phyloP scores from a whole-genome alignment of 1,140 invertebrate genomes.

The Lordiphosa mommai region DNA sequence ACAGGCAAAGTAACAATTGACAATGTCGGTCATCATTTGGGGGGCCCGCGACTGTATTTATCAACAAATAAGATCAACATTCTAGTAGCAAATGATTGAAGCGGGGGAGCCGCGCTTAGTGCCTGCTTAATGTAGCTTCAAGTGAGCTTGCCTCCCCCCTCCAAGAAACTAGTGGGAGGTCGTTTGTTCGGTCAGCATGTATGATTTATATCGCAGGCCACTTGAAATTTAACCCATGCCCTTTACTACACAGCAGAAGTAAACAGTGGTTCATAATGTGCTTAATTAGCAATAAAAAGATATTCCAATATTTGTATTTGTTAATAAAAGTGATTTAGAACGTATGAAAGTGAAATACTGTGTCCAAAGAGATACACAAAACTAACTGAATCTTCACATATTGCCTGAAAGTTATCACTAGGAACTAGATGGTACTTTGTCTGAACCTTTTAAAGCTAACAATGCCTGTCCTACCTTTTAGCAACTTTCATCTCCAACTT shows the following conservation, averaged over 20 bases:
- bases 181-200: constrained; percentile 38
- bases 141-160: constrained; percentile 45
- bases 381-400: too few species aligned
- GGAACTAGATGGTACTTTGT: too few species aligned
- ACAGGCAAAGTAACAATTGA: constrained; percentile 26
- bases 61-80: constrained; percentile 59
- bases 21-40: constrained; percentile 38
- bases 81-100: constrained; percentile 42
- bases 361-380: too few species aligned
- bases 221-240: constrained; percentile 12
- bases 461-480: too few species aligned
- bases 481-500: too few species aligned
- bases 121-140: constrained; percentile 42
- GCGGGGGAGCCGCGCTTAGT: constrained; percentile 26
- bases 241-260: not conserved
- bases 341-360: too few species aligned
- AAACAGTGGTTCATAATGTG: too few species aligned
- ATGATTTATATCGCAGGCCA: constrained; percentile 43
- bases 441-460: too few species aligned
- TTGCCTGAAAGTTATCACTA: too few species aligned
- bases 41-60: constrained; percentile 42
- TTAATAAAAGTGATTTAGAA: too few species aligned
- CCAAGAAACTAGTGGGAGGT: constrained; percentile 58
- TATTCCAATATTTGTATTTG: too few species aligned
- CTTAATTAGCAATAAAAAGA: too few species aligned